These are phyloP conservation scores for Eufriesea mexicana DNA, from an alignment of 1,140 invertebrate genomes.

Conservation along the genomic window DNA sequence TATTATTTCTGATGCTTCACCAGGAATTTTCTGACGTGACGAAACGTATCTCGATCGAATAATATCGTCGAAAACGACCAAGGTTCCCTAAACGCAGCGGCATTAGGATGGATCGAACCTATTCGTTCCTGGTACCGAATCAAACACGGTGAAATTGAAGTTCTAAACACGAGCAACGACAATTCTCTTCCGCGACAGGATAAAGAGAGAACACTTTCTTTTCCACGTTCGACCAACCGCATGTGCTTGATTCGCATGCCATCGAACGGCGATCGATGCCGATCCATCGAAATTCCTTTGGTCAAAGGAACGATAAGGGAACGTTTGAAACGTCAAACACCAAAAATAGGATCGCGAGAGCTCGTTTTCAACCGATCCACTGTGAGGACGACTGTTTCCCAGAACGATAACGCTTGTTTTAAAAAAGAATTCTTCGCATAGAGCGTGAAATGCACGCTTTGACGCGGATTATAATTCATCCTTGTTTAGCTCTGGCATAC, in stretches of 20 bases:
- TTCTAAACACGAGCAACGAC: neutral
- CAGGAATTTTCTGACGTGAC: neutral
- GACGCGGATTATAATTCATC: neutral
- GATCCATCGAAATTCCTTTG: conserved; percentile 45
- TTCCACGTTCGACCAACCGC: conserved; percentile 23
- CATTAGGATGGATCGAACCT: neutral
- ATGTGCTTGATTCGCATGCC: neutral
- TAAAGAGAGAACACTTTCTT: conserved; percentile 45
- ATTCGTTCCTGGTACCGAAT: no score
- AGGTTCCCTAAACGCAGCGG: neutral
- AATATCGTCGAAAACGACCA: neutral
- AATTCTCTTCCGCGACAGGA: conserved; percentile 4
- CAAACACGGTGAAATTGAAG: conserved; percentile 1
- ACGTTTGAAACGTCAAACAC: neutral
- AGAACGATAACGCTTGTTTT: neutral
- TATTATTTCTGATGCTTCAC: no score
- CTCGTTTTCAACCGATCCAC: neutral
- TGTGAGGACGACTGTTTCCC: neutral
- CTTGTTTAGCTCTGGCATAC: neutral
- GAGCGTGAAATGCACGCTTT: no score
- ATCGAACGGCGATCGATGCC: conserved; percentile 46
- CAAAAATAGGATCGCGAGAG: neutral
- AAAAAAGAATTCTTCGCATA: neutral
- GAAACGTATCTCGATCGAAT: neutral
- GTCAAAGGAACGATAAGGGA: neutral